Base-by-base conservation (phyloP, 2,113 vertebrate species). In the Panurus biarmicus region DNA sequence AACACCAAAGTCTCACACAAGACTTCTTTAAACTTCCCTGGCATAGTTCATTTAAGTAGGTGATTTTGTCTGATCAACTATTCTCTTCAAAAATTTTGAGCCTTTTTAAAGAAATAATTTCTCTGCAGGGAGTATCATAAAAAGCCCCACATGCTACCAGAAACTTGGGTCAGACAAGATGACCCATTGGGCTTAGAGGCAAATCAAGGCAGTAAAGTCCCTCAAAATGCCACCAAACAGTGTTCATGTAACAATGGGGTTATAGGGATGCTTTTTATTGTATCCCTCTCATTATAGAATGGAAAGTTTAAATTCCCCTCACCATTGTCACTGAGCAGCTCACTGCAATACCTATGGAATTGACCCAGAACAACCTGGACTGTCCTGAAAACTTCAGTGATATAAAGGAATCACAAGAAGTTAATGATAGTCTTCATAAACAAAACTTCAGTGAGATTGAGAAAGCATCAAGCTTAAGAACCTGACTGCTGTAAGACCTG, bases 181-280 rank as follows among this genome's bases (percentile, higher is more conserved):
- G 26, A 33, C 2, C 5, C 7, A 1, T 6, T 23, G 5, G 25
- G 2, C 12, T 36, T 53, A 17, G 10, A 67, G 29, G 8, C 22
- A 85, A 85, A 45, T 61, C 1, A 2, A 66, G 19, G 18, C 19
- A 29, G 18, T 65, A 73, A 44, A 45, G 13, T 61, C 17, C 12
- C 18, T 87, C 44, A 87, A 23, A 91, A 87, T 56, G 29, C 26
- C 36, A 69, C 12, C 15, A 73, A 42, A 7, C 29, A 60, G 20
- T 16, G 16, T 8, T 65, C 21, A 29, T n/a, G n/a, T n/a, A n/a
- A n/a, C 21, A 73, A 91, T 44, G 38, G 10, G 11, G 6, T 47
- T 65, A 6, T 16, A 36, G 18, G 10, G 5, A 25, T 64, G 25
- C 4, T 29, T 36, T 5, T 67, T 72, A 47, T 31, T 66, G 12